These are phyloP conservation scores for Cheilosia variabilis DNA, from an alignment of 2,888 invertebrate genomes.

Conservation along the genomic window DNA sequence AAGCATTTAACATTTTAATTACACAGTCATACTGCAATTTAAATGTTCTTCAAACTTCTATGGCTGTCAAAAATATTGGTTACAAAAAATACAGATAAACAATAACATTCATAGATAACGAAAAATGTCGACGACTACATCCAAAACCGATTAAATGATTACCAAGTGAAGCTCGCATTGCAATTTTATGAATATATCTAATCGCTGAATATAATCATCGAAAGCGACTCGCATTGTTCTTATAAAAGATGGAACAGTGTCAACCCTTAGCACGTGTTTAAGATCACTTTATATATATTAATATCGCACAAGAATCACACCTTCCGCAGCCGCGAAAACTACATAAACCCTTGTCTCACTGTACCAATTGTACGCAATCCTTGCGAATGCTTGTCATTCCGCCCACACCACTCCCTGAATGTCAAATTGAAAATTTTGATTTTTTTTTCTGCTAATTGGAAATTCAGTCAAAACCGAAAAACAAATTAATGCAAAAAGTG, in stretches of 20 bases:
- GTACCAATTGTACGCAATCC: conserved; percentile 31
- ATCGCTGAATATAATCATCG: too few relatives aligned
- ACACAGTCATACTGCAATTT: too few relatives aligned
- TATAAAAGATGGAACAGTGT: neutral
- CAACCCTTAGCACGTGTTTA: conserved; percentile 31
- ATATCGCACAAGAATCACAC: neutral
- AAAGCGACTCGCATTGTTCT: neutral
- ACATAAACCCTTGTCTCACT: conserved; percentile 8
- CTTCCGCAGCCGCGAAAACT: neutral
- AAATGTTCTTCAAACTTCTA: too few relatives aligned
- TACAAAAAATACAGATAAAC: neutral
- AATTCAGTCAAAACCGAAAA: conserved; percentile 10
- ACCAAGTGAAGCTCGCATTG: neutral
- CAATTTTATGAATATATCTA: neutral
- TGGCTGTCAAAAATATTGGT: neutral
- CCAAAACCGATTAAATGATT: neutral
- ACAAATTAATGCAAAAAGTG: conserved; percentile 45
- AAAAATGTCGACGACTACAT: neutral
- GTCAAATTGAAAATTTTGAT: neutral
- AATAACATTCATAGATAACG: conserved; percentile 1
- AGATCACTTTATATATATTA: neutral
- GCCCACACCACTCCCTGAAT: conserved; percentile 10
- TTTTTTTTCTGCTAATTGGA: conserved; percentile 24
- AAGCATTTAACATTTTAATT: too few relatives aligned
- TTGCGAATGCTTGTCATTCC: conserved; percentile 5